Evolutionary conservation across 1,140 invertebrate species (phyloP), one percentile per base, ranked within the genome.

Genomic region (Lamellibrachia luymesi): DNA sequence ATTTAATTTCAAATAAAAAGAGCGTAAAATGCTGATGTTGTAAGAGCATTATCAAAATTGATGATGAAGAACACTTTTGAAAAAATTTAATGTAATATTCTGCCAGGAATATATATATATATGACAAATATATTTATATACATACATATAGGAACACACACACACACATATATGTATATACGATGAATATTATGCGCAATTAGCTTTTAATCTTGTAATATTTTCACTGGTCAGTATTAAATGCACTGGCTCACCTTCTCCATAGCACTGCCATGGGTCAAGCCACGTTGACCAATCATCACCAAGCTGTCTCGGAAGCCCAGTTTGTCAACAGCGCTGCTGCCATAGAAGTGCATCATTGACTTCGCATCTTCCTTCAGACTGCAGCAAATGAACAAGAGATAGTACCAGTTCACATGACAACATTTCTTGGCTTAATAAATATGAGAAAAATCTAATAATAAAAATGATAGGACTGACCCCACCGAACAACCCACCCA

Each of bases 201-300:
- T 38, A 38, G 38, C 38, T 38, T 38, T 38, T 38, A 38, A 38
- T 38, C 38, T 56, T 56, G 6, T 6, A 80, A 0, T 80, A 8
- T 80, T 80, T 80, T 22, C 13, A 80, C 7, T 80, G 64, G 64
- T 80, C 64, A 91, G 2, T 51, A 91, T n/a, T 51, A 10, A 10
- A 51, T 50, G 25, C 2, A 17, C 92, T 50, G 49, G 38, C 64
- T 96, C 93, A 97, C 95, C 94, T 96, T 96, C 95, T 97, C 97
- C 94, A 97, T 96, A 25, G 97, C 96, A 51, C 97, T 96, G 93
- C 97, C 97, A 7, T 96, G 96, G 50, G 95, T 94, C 49, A 97
- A 96, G 2, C 97, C 97, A 94, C 96, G 96, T 93, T 97, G 97
- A n/a, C 97, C 96, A 92, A 97, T 96, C 95, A 97, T 96, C 93